These are phyloP conservation scores for Hypolimnas misippus DNA, from an alignment of 2,888 invertebrate genomes.

Conservation along the genomic window DNA sequence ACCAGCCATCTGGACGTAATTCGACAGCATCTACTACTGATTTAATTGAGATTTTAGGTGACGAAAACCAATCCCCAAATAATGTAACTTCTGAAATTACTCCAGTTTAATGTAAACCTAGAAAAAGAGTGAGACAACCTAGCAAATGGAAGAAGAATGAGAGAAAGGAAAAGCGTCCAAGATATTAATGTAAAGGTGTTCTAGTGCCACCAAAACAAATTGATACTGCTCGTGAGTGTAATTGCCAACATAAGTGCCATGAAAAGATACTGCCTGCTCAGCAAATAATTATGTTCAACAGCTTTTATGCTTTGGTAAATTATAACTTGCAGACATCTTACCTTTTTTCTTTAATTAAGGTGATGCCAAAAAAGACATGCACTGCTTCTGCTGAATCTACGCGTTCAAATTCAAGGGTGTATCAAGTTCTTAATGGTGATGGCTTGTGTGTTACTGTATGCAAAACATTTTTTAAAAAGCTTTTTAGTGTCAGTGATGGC, in stretches of 20 bases:
- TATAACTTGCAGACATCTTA: constrained; percentile 32
- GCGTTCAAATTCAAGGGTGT: constrained; percentile 33
- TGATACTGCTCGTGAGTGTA: constrained; percentile 20
- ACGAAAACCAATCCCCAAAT: no score
- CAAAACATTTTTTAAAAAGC: constrained; percentile 35
- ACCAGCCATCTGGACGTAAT: no score
- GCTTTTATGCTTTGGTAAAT: constrained; percentile 28
- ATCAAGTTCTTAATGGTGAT: constrained; percentile 31
- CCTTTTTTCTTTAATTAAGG: constrained; percentile 33
- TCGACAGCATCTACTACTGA: no score
- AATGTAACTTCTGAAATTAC: no score
- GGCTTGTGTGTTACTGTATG: constrained; percentile 27
- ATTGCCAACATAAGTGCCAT: constrained; percentile 24
- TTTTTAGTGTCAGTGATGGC: constrained; percentile 39
- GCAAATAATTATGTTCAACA: constrained; percentile 20
- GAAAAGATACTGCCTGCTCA: constrained; percentile 18
- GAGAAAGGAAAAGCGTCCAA: constrained; percentile 19
- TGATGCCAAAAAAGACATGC: constrained; percentile 30
- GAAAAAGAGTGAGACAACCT: no score
- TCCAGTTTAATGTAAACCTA: no score
- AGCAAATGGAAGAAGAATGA: constrained; percentile 22
- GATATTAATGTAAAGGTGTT: constrained; percentile 18
- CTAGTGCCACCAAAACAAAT: constrained; percentile 17
- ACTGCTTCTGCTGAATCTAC: constrained; percentile 25
- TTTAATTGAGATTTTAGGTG: no score